phyloP scores from a whole-genome alignment of 2,797 vertebrate species.

The Catamblyrhynchus diadema region DNA sequence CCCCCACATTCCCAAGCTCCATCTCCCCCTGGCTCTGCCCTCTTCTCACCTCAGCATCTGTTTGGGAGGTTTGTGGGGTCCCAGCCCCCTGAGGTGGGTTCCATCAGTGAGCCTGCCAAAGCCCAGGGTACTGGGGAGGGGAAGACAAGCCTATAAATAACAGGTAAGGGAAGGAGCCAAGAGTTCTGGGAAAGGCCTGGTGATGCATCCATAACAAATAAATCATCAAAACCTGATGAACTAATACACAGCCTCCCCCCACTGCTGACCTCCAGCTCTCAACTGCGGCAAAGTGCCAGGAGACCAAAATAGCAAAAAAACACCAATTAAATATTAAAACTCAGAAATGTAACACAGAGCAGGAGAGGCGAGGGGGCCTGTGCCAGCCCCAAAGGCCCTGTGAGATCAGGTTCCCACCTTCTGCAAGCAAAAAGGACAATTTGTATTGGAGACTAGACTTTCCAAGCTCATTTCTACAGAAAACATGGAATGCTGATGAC shows the following conservation, averaged over 20 bases:
- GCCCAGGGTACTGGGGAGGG: background rate
- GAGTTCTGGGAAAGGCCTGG: conserved; percentile 1
- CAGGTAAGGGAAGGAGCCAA: background rate
- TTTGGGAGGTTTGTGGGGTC: background rate
- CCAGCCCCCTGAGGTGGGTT: accelerated
- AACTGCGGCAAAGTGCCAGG: background rate
- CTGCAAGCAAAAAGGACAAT: conserved; percentile 16
- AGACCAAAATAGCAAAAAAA: conserved; percentile 27
- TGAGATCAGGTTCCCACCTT: background rate
- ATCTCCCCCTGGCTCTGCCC: background rate
- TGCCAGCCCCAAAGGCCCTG: background rate
- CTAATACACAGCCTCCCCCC: background rate
- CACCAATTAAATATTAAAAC: conserved; percentile 55
- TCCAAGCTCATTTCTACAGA: conserved; percentile 15
- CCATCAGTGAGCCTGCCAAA: background rate
- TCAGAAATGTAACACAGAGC: background rate
- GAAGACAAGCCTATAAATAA: background rate
- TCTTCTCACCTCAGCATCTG: accelerated
- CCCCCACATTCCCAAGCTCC: background rate
- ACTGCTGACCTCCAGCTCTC: conserved; percentile 14
- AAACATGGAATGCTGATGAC: conserved; percentile 14
- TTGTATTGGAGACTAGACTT: conserved; percentile 5
- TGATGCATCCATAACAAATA: background rate
- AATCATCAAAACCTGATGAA: background rate
- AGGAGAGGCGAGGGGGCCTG: background rate